Base-by-base conservation (phyloP, 2,113 vertebrate species). In the Phasianus colchicus region DNA sequence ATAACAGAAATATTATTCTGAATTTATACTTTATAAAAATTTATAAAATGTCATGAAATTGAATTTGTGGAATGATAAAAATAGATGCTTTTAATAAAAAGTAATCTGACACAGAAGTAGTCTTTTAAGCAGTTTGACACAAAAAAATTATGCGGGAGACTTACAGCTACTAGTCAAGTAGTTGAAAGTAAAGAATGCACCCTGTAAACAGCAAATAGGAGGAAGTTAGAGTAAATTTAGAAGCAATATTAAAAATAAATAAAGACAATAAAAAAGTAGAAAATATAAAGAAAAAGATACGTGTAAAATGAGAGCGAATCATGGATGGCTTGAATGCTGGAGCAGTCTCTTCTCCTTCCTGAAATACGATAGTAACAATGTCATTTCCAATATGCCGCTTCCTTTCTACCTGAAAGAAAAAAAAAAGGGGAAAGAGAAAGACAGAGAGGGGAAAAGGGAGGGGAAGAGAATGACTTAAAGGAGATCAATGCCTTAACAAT, bases 261-360 rank as follows among this genome's bases (percentile, higher is more conserved):
- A 24, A 58, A 48, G 15, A 70, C 6, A 52, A 58, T n/a, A 27
- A 22, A 25, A 84, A 16, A 1, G 36, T 74, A 72, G 48, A 48
- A 76, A 65, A 89, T 7, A 6, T 36, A 72, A 40, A 42, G 63
- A 73, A 93, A 97, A 98, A 98, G 99, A 99, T 99, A 99, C 99
- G 99, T 70, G 99, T 99, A 93, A 99, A 99, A 97, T 99, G 99
- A 81, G 99, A 99, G 77, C 99, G 99, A 97, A 99, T 99, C 99
- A 99, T 99, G 73, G 99, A 99, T 27, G 99, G 99, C 94, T 99
- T 99, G 92, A 99, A 99, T 86, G 99, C 98, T 4, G 99, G 97
- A 42, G 99, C 98, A 24, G 98, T 98, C 30, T 99, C 99, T 72
- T 99, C 99, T 21, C 99, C 99, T 95, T 99, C 99, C 95, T 99